A percentile compares a stretch with the other conserved stretches of the same genome.
Conservation (phyloP, 2,797 vertebrate genomes). For the Epinephelus coioides region DNA sequence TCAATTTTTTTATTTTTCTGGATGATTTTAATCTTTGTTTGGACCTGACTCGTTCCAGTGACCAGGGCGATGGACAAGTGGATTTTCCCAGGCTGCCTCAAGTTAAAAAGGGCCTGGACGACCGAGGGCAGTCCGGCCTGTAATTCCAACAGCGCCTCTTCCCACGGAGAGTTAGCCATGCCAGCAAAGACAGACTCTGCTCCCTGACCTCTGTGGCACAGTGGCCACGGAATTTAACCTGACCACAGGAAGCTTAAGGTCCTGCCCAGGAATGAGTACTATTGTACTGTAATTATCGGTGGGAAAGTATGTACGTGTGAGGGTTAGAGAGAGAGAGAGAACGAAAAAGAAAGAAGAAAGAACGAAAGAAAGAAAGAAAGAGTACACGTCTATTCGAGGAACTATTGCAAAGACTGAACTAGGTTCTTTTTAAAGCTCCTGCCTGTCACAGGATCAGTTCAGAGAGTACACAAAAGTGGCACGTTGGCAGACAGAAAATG, state of each 20-base stretch:
- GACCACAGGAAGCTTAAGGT: slow-evolving; percentile 73
- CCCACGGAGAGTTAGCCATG: slow-evolving; percentile 44
- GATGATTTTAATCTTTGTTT: slow-evolving; percentile 46
- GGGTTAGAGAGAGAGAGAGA: slow-evolving; percentile 5
- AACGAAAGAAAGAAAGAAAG: slow-evolving; percentile 12
- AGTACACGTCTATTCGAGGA: slow-evolving; percentile 3
- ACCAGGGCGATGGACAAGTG: slow-evolving; percentile 39
- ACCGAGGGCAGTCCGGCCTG: slow-evolving; percentile 28
- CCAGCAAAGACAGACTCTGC: slow-evolving; percentile 54
- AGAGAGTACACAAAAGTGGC: slow-evolving; percentile 23
- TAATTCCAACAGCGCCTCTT: slow-evolving; percentile 49
- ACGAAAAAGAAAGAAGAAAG: not conserved
- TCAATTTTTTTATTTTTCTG: slow-evolving; percentile 35
- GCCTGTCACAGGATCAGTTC: slow-evolving; percentile 40
- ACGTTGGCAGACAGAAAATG: slow-evolving; percentile 10
- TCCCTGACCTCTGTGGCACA: slow-evolving; percentile 66
- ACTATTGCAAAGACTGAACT: slow-evolving; percentile 28
- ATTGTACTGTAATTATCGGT: slow-evolving; percentile 68
- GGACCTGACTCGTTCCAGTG: slow-evolving; percentile 30
- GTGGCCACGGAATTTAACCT: slow-evolving; percentile 62
- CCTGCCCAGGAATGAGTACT: slow-evolving; percentile 63
- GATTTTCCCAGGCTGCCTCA: slow-evolving; percentile 49
- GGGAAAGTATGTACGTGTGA: slow-evolving; percentile 43
- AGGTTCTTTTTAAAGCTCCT: slow-evolving; percentile 31
- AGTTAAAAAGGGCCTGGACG: slow-evolving; percentile 34